Percentiles rank a stretch among this genome's conserved stretches.
phyloP scores from a whole-genome alignment of 2,113 vertebrate genomes.

The Lipotes vexillifer region DNA sequence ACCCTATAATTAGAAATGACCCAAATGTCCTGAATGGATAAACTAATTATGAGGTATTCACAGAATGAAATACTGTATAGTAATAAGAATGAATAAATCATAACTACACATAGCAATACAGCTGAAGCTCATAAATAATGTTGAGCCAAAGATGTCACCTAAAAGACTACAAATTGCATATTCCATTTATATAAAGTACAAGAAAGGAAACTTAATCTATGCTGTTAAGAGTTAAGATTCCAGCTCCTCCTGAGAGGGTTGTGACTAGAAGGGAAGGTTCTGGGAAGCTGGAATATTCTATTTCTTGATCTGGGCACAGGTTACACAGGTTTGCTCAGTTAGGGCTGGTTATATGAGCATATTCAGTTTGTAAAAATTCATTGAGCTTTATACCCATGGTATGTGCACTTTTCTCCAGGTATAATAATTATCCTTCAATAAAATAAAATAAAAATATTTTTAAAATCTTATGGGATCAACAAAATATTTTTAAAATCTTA shows the following conservation, averaged over 20 bases:
- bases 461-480: neutral
- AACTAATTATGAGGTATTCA: neutral
- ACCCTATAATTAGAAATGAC: neutral
- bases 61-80: neutral
- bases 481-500: neutral
- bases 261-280: neutral
- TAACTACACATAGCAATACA: neutral
- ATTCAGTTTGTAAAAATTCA: neutral
- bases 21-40: neutral
- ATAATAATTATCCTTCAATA: neutral
- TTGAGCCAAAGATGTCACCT: neutral
- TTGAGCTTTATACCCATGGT: neutral
- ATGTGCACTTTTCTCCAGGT: neutral
- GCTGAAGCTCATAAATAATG: neutral
- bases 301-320: neutral
- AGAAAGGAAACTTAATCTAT: neutral
- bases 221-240: neutral
- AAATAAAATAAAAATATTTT: too few relatives aligned
- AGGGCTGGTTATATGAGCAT: neutral
- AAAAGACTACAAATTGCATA: neutral
- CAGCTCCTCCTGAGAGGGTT: neutral
- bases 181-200: neutral
- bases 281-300: neutral
- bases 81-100: neutral
- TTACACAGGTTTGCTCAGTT: neutral